Conservation (phyloP, 2,797 vertebrate species). For the Molothrus ater region DNA sequence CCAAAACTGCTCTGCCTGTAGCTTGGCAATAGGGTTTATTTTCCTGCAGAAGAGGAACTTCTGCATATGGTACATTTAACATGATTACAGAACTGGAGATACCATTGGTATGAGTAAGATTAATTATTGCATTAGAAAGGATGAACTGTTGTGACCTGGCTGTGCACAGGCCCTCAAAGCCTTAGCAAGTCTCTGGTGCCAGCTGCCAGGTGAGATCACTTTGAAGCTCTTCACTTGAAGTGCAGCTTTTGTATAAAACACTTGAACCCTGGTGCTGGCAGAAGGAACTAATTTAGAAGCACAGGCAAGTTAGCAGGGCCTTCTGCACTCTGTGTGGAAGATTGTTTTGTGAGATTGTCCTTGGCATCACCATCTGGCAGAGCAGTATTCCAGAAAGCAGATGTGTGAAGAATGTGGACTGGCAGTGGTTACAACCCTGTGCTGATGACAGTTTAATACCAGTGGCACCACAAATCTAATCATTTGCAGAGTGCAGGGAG, state of each 20-base stretch:
- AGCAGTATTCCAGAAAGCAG: not conserved
- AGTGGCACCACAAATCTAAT: not conserved
- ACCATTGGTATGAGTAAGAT: not conserved
- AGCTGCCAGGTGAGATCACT: not conserved
- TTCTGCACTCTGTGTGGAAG: not conserved
- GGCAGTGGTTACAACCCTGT: not conserved
- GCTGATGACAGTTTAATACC: not conserved
- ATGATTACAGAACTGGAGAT: not conserved
- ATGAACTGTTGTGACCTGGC: not conserved
- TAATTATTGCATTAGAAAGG: not conserved
- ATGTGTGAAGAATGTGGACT: not conserved
- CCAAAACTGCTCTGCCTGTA: not conserved
- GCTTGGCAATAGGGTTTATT: not conserved
- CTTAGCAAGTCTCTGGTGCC: not conserved
- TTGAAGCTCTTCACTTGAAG: not conserved
- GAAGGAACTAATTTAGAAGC: not conserved
- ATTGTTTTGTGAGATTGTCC: not conserved
- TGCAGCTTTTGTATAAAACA: not conserved
- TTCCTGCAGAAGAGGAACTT: not conserved
- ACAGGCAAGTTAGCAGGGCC: not conserved
- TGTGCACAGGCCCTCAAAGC: not conserved
- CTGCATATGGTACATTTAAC: not conserved
- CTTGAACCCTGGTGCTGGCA: not conserved
- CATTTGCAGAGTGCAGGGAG: not conserved
- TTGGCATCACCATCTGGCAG: not conserved